These are phyloP conservation scores for Odontocerum albicorne DNA, from an alignment of 2,888 invertebrate genomes.

Conservation along the genomic window DNA sequence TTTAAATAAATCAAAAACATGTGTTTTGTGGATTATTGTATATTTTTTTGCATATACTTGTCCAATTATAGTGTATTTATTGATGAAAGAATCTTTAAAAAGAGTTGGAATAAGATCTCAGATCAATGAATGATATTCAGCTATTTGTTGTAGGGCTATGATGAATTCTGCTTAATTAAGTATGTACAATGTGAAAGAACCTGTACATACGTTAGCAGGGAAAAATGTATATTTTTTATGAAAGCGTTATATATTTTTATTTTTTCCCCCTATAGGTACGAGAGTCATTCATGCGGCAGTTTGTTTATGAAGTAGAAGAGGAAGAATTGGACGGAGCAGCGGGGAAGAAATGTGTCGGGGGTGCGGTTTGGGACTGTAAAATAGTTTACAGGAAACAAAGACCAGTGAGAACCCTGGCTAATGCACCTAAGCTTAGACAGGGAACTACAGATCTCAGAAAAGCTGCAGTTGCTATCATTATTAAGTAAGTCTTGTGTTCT, in stretches of 20 bases:
- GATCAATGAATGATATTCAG: too few species aligned
- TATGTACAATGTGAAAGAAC: too few species aligned
- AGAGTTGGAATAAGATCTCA: too few species aligned
- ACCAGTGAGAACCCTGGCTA: conserved; percentile 77
- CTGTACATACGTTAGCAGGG: too few species aligned
- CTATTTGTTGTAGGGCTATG: too few species aligned
- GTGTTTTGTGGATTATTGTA: too few species aligned
- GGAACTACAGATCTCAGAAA: conserved; percentile 78
- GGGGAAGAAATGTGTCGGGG: conserved; percentile 41
- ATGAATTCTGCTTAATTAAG: too few species aligned
- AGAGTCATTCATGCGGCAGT: conserved; percentile 98
- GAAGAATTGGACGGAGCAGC: conserved; percentile 67
- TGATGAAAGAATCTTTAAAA: too few species aligned
- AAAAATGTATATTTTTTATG: not conserved
- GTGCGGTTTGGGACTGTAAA: conserved; percentile 62
- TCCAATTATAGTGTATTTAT: too few species aligned
- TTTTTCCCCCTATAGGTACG: conserved; percentile 63
- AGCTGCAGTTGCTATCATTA: conserved; percentile 82
- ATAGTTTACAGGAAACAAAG: conserved; percentile 82
- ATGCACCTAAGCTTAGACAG: conserved; percentile 79
- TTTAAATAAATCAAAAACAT: too few species aligned
- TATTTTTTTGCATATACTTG: too few species aligned
- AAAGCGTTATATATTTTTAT: conserved; percentile 4
- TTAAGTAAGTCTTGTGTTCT: conserved; percentile 80
- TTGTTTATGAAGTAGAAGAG: conserved; percentile 85